Evolutionary conservation across 1,140 invertebrate genomes (phyloP).

Genomic region (Drosophila tristis): DNA sequence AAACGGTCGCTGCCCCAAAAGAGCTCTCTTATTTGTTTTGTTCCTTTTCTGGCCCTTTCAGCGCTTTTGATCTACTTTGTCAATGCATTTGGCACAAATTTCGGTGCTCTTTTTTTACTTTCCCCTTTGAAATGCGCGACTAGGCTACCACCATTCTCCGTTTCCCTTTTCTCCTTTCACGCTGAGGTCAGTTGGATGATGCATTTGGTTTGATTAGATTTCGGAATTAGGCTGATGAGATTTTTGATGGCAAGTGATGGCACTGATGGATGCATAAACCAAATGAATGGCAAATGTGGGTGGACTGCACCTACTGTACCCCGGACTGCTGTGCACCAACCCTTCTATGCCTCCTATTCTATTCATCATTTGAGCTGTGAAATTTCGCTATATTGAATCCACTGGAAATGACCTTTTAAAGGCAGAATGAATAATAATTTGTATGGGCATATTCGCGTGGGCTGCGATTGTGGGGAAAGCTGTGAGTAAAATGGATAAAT

Average conservation of each 20-base stretch:
- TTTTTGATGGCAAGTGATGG: slow-evolving; percentile 45
- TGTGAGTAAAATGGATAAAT: slow-evolving; percentile 48
- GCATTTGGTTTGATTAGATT: slow-evolving; percentile 76
- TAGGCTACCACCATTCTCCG: slow-evolving; percentile 29
- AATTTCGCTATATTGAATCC: slow-evolving; percentile 52
- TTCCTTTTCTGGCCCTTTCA: slow-evolving; percentile 37
- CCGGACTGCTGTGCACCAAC: not conserved
- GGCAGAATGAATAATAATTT: slow-evolving; percentile 47
- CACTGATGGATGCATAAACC: slow-evolving; percentile 23
- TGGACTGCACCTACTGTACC: not conserved
- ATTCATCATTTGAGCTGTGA: slow-evolving; percentile 30
- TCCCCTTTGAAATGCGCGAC: slow-evolving; percentile 45
- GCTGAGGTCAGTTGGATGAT: slow-evolving; percentile 58
- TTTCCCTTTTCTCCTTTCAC: slow-evolving; percentile 7
- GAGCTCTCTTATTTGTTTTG: not conserved
- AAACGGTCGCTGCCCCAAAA: slow-evolving; percentile 1
- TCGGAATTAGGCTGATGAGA: slow-evolving; percentile 61
- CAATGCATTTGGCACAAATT: slow-evolving; percentile 54
- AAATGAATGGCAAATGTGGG: slow-evolving; percentile 32
- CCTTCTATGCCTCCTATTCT: slow-evolving; percentile 13
- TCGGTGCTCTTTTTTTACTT: not conserved
- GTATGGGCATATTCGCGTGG: slow-evolving; percentile 20
- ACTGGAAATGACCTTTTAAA: slow-evolving; percentile 63
- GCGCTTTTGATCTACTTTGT: slow-evolving; percentile 41
- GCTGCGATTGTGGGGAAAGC: not conserved